Base-by-base conservation (phyloP, 2,888 invertebrate genomes). In the Clistopyga incitator region DNA sequence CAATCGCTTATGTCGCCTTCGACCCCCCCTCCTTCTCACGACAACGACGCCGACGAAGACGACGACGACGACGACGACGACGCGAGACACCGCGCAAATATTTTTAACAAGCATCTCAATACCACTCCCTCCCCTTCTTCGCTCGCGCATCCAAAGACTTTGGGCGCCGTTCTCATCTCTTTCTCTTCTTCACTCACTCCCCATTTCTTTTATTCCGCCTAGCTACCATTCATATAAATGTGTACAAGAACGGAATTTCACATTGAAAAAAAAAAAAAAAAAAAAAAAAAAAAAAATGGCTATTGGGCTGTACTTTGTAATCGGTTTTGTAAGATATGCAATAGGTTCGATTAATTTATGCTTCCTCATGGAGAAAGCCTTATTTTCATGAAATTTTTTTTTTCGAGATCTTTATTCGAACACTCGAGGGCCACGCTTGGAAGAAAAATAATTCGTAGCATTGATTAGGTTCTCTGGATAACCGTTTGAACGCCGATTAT, bases 71-170 rank as follows among this genome's bases (percentile, higher is more conserved):
- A 70, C 74, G 80, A 79, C 56, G 74, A 42, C 81, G 85, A 77
- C 61, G 68, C 75, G 78, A 79, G 78, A 81, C 78, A 79, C 85
- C 84, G 86, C 85, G 82, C 83, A 86, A 86, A 86, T 86, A 86
- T 86, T 86, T 86, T 86, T 86, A 86, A 86, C 86, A 84, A 84
- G 81, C 81, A 75, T 81, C 84, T 70, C 65, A 72, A 59, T 70
- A 68, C 68, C 82, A 29, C 72, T 23, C 23, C 50, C 65, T 38
- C 10, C 54, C 18, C 50, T 50, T 38, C 20, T 38, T 42, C 25
- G 61, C 47, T 8, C 64, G 52, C 75, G 52, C 72, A 61, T 61
- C 47, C 75, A 15, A 52, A 75, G 75, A 75, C 75, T 59, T 61
- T 72, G 50, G 75, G 75, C 75, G 75, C 67, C 67, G 23, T 20